Evolutionary conservation across 30 jellyfish, hydroid and myxozoan species (phyloP), one percentile per base, ranked within the genome.

Genomic region (Clytia hemisphaerica): DNA sequence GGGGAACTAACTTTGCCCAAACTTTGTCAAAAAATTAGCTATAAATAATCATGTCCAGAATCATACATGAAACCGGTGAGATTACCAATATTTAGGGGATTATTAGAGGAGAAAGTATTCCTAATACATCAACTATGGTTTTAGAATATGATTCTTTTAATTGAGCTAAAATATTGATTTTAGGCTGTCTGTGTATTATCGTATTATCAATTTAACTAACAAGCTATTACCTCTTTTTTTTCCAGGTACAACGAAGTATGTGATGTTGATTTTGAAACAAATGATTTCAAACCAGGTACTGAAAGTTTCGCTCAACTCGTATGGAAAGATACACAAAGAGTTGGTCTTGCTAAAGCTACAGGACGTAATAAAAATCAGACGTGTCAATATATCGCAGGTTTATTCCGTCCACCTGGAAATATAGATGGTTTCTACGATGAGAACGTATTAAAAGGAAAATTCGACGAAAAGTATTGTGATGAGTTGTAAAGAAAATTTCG

Each of bases 301-400:
- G 81, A 69, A 49, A 69, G 81, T 69, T 91, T 91, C 73, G 83
- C 95, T 72, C 99, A 91, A 66, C 85, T 91, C 16, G 95, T 91
- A 6, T 91, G 99, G 99, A 62, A 76, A 40, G 67, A 86, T 0
- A 66, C 94, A 32, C 72, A 53, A 51, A 76, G 42, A 61, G 84
- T 91, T 21, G 99, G 99, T 60, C 76, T 91, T 46, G 99, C 95
- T 3, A 82, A 91, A 45, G 94, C 99, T 29, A 91, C 99, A 0
- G 74, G 70, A 21, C 34, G 83, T 18, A 77, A 78, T 27, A 78
- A 72, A 2, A 67, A 58, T 36, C 64, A 70, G 93, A 61, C 83
- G 73, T 91, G 99, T 60, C 82, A 95, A 0, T 91, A 85, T 81
- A 93, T 83, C 26, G 99, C 83, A 16, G 99, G 94, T 5, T 71